Conservation (phyloP, 2,888 invertebrate species). For the Caenorhabditis imperialis region DNA sequence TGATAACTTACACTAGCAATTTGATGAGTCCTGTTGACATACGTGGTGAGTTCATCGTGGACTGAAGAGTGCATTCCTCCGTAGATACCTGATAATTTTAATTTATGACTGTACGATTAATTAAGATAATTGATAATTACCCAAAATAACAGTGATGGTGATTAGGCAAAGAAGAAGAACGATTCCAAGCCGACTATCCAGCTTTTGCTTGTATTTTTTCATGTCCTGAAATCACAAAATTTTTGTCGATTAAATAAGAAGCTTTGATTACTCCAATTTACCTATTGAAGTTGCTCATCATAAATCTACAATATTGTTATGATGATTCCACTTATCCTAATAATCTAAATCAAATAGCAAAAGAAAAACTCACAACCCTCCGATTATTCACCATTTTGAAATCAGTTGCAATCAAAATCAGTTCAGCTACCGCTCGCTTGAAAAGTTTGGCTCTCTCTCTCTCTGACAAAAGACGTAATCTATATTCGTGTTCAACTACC, state of each 20-base stretch:
- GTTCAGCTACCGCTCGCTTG: conserved; percentile 4
- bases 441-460: too few relatives aligned
- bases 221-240: conserved; percentile 60
- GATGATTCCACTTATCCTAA: background rate
- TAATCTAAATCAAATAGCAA: too few relatives aligned
- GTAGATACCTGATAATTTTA: conserved; percentile 59
- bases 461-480: too few relatives aligned
- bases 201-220: conserved; percentile 73
- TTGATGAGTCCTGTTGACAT: conserved; percentile 70
- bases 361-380: conserved; percentile 37
- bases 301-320: too few relatives aligned
- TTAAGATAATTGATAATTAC: conserved; percentile 14
- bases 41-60: conserved; percentile 65
- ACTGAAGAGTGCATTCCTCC: conserved; percentile 69
- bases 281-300: too few relatives aligned
- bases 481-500: conserved; percentile 51
- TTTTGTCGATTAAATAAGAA: too few relatives aligned
- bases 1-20: conserved; percentile 55
- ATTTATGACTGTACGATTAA: too few relatives aligned
- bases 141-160: conserved; percentile 68
- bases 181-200: conserved; percentile 70
- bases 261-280: too few relatives aligned
- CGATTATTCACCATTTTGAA: conserved; percentile 19
- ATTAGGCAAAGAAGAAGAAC: conserved; percentile 67
- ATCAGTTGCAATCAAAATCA: conserved; percentile 9